These are phyloP conservation scores for Cardiocondyla obscurior DNA, from an alignment of 1,140 invertebrate species.

Conservation along the genomic window DNA sequence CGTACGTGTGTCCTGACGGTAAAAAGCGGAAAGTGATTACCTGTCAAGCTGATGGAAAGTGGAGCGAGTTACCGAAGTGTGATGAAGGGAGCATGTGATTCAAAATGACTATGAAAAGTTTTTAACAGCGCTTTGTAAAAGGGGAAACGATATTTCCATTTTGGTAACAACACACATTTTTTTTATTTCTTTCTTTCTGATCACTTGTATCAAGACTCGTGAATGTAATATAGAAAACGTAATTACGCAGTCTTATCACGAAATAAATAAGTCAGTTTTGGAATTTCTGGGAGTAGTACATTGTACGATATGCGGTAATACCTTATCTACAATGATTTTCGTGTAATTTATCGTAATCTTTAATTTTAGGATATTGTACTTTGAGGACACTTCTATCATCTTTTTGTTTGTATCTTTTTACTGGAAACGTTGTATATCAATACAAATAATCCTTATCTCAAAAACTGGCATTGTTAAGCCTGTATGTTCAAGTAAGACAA, in stretches of 20 bases:
- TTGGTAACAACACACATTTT: slow-evolving; percentile 45
- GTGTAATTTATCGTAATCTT: slow-evolving; percentile 12
- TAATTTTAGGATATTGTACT: slow-evolving; percentile 49
- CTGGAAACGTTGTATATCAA: slow-evolving; percentile 40
- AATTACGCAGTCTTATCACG: slow-evolving; percentile 51
- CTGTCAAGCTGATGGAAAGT: slow-evolving; percentile 74
- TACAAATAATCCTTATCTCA: slow-evolving; percentile 52
- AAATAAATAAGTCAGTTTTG: slow-evolving; percentile 47
- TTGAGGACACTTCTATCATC: not conserved
- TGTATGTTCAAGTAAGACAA: not conserved
- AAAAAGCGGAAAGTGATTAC: slow-evolving; percentile 69
- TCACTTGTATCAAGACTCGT: slow-evolving; percentile 39
- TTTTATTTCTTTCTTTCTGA: slow-evolving; percentile 38
- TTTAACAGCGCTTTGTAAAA: not conserved
- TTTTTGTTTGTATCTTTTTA: slow-evolving; percentile 12
- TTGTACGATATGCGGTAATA: slow-evolving; percentile 31
- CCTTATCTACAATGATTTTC: slow-evolving; percentile 35
- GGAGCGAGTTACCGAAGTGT: slow-evolving; percentile 72
- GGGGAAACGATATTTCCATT: not conserved
- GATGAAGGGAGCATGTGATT: not conserved
- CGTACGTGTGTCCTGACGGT: slow-evolving; percentile 81
- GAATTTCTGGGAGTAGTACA: slow-evolving; percentile 32
- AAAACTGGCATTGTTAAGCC: slow-evolving; percentile 50
- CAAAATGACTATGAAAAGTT: not conserved
- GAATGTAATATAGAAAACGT: slow-evolving; percentile 45